Base-by-base conservation (phyloP, 1,140 invertebrate species). In the Drosophila equinoxialis region DNA sequence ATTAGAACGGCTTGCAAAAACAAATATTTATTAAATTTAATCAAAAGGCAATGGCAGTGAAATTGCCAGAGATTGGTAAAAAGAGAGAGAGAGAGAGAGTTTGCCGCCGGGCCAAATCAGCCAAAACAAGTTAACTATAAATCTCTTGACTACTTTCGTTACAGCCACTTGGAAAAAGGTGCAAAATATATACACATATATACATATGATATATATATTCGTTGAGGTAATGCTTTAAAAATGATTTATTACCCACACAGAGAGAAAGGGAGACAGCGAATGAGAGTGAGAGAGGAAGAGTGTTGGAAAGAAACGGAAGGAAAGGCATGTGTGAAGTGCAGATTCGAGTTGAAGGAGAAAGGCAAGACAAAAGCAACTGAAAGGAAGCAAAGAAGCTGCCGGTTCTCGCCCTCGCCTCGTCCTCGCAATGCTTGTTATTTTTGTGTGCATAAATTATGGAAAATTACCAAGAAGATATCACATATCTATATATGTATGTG, bases 381-480 rank as follows among this genome's bases (percentile, higher is more conserved):
- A 58, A 60, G 35, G 33, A 72, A 51, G 39, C 71, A 67, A 67
- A 62, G 74, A 72, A 68, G 64, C 41, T 57, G 45, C 35, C 7
- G 11, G 10, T 13, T 39, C 11, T 13, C 37, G 45, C 65, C 23
- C 41, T 62, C 68, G 57, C 62, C 35, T 70, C 11, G 69, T 59
- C 17, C 55, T 62, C 45, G 8, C 45, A 51, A 20, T 65, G 54
- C 60, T 62, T 70, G 71, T 71, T 79, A 79, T 79, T 82, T 82
- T 75, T 79, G 75, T 69, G 74, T 85, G 82, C 82, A 85, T 85
- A 86, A 85, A 86, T 85, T 85, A 86, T 85, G 79, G 81, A 69
- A 78, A 86, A 85, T 85, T 81, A 81, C 71, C 74, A 39, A 42
- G 60, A 33, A 55, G 39, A 39, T 48, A 72, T 45, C 45, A 51